These are phyloP conservation scores for Tokudaia muenninki DNA, from an alignment of 2,797 vertebrate species.

Conservation along the genomic window DNA sequence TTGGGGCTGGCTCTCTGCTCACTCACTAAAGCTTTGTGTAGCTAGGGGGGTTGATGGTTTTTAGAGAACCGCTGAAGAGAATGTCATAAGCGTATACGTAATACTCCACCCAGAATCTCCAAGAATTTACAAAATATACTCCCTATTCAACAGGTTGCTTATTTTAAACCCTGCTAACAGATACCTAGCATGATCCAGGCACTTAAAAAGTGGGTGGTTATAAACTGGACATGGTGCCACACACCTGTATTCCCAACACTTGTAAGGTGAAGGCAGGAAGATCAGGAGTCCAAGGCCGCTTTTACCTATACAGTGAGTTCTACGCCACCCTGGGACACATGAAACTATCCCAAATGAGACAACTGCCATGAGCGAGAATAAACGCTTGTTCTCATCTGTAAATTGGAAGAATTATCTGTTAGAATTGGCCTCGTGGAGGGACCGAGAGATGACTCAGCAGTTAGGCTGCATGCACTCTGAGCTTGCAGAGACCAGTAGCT, in stretches of 20 bases:
- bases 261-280: background rate
- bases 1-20: background rate
- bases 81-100: background rate
- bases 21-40: background rate
- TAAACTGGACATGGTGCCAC: background rate
- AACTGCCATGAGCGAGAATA: background rate
- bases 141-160: background rate
- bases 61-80: background rate
- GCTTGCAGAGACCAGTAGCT: background rate
- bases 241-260: background rate
- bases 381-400: background rate
- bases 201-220: background rate
- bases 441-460: background rate
- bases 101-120: background rate
- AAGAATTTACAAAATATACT: slow-evolving; percentile 14
- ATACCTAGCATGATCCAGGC: background rate
- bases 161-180: background rate
- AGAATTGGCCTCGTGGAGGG: background rate
- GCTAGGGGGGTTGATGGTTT: background rate
- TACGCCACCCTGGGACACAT: background rate
- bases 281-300: background rate
- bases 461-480: background rate
- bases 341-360: background rate
- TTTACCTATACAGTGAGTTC: background rate
- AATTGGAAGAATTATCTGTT: background rate